Evolutionary conservation across 2,113 vertebrate species (phyloP).

Genomic region (Pristiophorus japonicus): DNA sequence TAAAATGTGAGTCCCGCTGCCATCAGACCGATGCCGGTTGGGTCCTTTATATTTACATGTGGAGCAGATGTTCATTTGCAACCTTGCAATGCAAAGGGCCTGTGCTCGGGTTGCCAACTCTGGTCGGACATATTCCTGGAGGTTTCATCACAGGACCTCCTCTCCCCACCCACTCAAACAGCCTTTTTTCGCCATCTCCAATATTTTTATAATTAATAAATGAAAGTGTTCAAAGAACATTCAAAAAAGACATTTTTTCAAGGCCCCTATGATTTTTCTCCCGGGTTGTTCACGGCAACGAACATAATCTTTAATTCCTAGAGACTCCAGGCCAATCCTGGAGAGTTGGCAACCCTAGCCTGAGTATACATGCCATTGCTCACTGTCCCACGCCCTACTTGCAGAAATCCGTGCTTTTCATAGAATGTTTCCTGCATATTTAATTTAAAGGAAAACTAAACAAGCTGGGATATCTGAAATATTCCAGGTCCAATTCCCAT

Average conservation of each 20-base stretch:
- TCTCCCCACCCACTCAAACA: background rate
- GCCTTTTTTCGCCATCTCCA: background rate
- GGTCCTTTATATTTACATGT: background rate
- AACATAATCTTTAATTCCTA: background rate
- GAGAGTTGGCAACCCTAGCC: background rate
- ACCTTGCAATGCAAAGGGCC: background rate
- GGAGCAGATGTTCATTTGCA: background rate
- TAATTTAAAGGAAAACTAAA: background rate
- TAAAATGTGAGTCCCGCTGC: background rate
- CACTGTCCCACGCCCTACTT: background rate
- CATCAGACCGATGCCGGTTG: background rate
- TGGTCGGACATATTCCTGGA: background rate
- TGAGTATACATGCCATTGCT: background rate
- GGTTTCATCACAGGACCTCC: background rate
- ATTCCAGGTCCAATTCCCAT: background rate
- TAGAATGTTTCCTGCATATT: background rate
- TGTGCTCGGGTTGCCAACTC: background rate
- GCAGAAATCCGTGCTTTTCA: background rate
- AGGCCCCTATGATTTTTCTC: background rate
- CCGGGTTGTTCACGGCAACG: background rate
- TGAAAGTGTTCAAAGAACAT: background rate
- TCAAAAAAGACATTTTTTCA: background rate
- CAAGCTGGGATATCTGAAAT: background rate
- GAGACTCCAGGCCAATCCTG: background rate
- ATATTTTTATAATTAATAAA: background rate